phyloP scores from a whole-genome alignment of 2,113 vertebrate species.

The Lophotis ruficrista region DNA sequence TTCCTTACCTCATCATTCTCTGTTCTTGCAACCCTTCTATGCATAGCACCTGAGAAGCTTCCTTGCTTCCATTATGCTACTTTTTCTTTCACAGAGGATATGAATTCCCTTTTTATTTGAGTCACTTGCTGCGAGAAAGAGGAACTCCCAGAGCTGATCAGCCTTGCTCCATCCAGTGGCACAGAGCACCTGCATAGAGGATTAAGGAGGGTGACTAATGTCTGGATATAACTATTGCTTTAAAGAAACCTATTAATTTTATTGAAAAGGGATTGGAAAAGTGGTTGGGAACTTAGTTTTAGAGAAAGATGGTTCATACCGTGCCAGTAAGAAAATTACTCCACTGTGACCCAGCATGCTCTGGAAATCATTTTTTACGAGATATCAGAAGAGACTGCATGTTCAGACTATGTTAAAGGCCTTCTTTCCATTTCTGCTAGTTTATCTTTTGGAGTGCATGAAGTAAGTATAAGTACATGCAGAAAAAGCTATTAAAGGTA shows the following conservation, averaged over 20 bases:
- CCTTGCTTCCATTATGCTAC: not conserved
- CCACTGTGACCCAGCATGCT: not conserved
- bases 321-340: not conserved
- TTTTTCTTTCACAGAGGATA: not conserved
- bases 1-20: not conserved
- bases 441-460: not conserved
- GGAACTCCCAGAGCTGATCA: not conserved
- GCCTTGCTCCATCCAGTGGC: not conserved
- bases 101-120: not conserved
- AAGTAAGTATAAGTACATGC: not conserved
- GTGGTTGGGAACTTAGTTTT: not conserved
- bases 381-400: not conserved
- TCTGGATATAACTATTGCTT: not conserved
- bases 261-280: not conserved
- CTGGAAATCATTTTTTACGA: not conserved
- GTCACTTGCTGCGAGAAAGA: not conserved
- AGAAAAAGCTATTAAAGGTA: not conserved
- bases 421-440: not conserved
- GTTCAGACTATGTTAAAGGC: not conserved
- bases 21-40: not conserved
- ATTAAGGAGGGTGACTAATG: not conserved
- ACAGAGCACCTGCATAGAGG: not conserved
- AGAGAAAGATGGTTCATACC: not conserved
- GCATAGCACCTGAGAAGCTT: not conserved
- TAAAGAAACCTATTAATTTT: not conserved